Evolutionary conservation across 2,888 invertebrate species (phyloP).

Genomic region (Polyommatus icarus): DNA sequence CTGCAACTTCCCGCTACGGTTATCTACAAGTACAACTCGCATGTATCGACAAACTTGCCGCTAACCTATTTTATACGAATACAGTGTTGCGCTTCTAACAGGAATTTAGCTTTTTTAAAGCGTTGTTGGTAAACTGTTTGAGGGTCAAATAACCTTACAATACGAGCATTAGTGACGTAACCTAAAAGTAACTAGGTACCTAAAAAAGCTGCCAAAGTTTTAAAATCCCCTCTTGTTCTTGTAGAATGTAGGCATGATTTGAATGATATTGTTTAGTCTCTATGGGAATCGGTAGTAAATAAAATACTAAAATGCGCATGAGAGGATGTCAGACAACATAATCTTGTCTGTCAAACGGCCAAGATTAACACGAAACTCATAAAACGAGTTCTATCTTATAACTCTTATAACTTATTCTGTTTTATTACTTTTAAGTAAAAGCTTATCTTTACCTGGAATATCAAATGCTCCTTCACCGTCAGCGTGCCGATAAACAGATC

Average conservation of each 20-base stretch:
- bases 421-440: neutral
- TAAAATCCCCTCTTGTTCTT: no score
- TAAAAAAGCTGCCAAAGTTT: no score
- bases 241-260: no score
- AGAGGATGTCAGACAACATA: neutral
- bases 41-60: no score
- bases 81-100: no score
- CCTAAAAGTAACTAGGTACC: no score
- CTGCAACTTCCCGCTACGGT: neutral
- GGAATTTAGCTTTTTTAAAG: no score
- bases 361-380: neutral
- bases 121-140: no score
- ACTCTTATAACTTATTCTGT: neutral
- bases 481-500: constrained; percentile 95
- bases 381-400: neutral
- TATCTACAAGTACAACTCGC: neutral
- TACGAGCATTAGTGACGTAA: no score
- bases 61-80: no score
- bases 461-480: constrained; percentile 93
- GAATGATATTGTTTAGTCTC: no score
- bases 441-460: constrained; percentile 84
- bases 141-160: no score
- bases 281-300: neutral
- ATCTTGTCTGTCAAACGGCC: neutral
- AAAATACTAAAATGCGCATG: neutral